Conservation (phyloP, 2,797 vertebrate species). For the Enteromius trimaculatus region DNA sequence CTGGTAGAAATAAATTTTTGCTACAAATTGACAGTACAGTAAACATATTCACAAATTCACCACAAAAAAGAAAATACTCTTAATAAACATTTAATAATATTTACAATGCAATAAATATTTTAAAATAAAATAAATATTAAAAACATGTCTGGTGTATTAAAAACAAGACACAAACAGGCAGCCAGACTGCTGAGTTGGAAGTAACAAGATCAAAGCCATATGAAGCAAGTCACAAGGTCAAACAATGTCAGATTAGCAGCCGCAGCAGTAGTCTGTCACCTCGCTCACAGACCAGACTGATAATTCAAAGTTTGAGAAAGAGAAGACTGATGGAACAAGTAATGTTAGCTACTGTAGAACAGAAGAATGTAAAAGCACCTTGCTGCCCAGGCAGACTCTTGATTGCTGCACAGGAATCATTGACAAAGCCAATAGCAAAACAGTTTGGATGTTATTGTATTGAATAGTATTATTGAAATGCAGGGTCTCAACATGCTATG, state of each 20-base stretch:
- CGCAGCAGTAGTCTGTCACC: slow-evolving; percentile 56
- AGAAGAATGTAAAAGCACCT: not conserved
- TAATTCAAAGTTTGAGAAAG: not conserved
- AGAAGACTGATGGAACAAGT: not conserved
- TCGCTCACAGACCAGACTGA: not conserved
- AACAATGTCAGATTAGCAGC: slow-evolving; percentile 61
- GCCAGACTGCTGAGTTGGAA: slow-evolving; percentile 63
- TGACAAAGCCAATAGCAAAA: slow-evolving; percentile 5
- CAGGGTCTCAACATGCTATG: slow-evolving; percentile 30
- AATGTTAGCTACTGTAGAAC: not conserved
- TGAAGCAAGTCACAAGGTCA: slow-evolving; percentile 74
- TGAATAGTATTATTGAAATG: slow-evolving; percentile 31
- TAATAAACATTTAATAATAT: slow-evolving; percentile 11
- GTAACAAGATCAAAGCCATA: slow-evolving; percentile 63
- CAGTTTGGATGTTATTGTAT: slow-evolving; percentile 31
- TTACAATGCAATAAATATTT: not conserved
- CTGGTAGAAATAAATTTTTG: not conserved
- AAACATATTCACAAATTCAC: not conserved
- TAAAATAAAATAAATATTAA: not conserved
- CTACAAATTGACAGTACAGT: not conserved
- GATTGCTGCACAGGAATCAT: not conserved
- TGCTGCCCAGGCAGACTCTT: not conserved
- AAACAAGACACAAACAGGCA: slow-evolving; percentile 42
- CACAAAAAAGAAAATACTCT: not conserved
- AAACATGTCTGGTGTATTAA: not conserved